phyloP scores from a whole-genome alignment of 1,140 invertebrate species.

The Catajapyx aquilonaris region DNA sequence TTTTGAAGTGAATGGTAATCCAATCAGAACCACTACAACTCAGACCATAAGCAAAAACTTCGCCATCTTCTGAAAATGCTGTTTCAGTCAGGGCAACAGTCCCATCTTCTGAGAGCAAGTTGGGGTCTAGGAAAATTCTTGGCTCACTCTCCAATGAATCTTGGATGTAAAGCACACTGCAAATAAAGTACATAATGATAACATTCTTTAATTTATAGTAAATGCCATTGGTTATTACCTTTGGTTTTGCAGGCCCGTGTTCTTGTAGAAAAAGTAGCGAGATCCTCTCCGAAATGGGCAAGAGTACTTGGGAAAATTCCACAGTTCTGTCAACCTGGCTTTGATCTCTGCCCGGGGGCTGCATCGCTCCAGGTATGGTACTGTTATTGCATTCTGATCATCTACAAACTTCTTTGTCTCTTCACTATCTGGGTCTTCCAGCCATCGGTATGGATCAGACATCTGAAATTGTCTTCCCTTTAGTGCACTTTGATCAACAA shows the following conservation, averaged over 20 bases:
- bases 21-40: constrained; percentile 89
- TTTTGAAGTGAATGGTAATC: constrained; percentile 69
- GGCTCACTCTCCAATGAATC: constrained; percentile 56
- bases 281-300: constrained; percentile 62
- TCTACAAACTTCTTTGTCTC: constrained; percentile 86
- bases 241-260: constrained; percentile 91
- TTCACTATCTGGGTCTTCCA: constrained; percentile 83
- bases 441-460: constrained; percentile 82
- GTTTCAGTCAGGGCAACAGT: constrained; percentile 61
- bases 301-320: constrained; percentile 91
- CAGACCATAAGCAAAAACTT: constrained; percentile 73
- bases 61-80: constrained; percentile 77
- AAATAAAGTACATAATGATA: constrained; percentile 14
- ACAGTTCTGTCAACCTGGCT: constrained; percentile 61
- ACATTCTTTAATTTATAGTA: neutral
- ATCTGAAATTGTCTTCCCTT: constrained; percentile 32
- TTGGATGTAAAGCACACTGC: constrained; percentile 81
- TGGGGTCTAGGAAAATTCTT: constrained; percentile 86
- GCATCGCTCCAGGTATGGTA: constrained; percentile 63
- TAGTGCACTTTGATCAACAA: constrained; percentile 11
- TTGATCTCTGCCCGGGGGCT: constrained; percentile 47
- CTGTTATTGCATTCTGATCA: constrained; percentile 72
- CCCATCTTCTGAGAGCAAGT: constrained; percentile 78
- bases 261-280: constrained; percentile 82
- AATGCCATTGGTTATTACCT: too few species aligned